Conservation (phyloP, 2,113 vertebrate genomes). For the Microcebus murinus region DNA sequence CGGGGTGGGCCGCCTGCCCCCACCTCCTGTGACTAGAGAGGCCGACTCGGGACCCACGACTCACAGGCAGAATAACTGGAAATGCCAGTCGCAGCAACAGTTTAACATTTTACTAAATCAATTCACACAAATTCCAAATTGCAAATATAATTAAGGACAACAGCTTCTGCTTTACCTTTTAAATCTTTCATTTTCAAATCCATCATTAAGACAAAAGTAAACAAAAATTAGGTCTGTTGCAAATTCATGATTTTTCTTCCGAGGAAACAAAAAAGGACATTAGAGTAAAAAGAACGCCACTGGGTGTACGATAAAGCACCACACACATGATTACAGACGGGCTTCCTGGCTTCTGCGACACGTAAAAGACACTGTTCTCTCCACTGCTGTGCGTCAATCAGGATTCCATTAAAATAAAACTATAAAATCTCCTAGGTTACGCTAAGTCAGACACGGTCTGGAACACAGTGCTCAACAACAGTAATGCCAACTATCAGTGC, state of each 20-base stretch:
- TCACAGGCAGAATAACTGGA: constrained; percentile 58
- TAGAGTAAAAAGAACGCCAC: constrained; percentile 84
- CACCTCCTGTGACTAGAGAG: neutral
- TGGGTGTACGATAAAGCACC: constrained; percentile 87
- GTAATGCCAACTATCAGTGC: constrained; percentile 91
- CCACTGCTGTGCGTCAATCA: constrained; percentile 81
- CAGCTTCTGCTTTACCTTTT: constrained; percentile 77
- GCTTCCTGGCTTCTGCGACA: constrained; percentile 81
- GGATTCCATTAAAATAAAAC: constrained; percentile 90
- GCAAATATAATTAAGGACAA: constrained; percentile 90
- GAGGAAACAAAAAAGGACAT: constrained; percentile 70
- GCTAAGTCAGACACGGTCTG: constrained; percentile 87
- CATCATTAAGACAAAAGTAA: constrained; percentile 91
- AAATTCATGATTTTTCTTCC: constrained; percentile 83
- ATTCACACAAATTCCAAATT: constrained; percentile 92
- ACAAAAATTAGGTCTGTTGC: constrained; percentile 87
- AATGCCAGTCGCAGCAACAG: constrained; percentile 80
- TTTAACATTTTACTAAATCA: constrained; percentile 93
- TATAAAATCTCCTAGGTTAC: constrained; percentile 91
- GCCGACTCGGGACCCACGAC: accelerated
- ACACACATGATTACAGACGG: constrained; percentile 90
- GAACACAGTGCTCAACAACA: constrained; percentile 90
- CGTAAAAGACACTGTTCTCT: constrained; percentile 83
- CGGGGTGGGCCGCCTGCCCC: neutral
- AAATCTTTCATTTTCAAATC: constrained; percentile 82